phyloP scores from a whole-genome alignment of 53 echinoderm and acorn worm genomes.

The Hippasteria phrygiana region DNA sequence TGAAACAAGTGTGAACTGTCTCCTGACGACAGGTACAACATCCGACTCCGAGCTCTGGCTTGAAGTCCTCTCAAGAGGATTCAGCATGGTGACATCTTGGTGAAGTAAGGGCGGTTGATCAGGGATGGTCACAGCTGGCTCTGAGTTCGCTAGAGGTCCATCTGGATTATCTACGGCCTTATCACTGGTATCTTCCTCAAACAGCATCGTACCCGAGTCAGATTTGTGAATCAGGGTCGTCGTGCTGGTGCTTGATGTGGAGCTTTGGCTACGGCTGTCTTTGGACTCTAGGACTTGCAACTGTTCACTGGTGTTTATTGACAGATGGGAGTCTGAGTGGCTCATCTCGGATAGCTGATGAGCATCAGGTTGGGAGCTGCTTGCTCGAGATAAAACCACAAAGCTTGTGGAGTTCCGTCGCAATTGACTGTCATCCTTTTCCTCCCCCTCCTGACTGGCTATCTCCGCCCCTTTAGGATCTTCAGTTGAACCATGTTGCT shows the following conservation, averaged over 20 bases:
- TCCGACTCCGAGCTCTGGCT: conserved; percentile 52
- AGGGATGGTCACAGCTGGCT: background rate
- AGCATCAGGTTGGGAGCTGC: conserved; percentile 6
- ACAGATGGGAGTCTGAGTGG: background rate
- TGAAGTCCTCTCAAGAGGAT: conserved; percentile 24
- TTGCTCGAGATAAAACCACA: conserved; percentile 54
- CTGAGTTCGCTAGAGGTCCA: background rate
- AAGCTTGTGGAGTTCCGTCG: conserved; percentile 75
- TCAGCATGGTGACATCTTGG: background rate
- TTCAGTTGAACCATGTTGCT: background rate
- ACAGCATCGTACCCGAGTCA: conserved; percentile 18
- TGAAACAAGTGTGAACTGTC: conserved; percentile 5
- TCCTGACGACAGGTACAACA: background rate
- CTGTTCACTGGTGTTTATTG: background rate
- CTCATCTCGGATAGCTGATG: conserved; percentile 8
- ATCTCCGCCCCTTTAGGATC: background rate
- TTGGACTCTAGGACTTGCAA: background rate
- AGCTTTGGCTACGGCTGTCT: conserved; percentile 28
- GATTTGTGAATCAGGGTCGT: conserved; percentile 29
- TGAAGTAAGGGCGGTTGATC: background rate
- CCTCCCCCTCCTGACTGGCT: background rate
- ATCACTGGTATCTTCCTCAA: background rate
- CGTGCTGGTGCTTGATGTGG: conserved; percentile 36
- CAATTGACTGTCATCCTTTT: background rate
- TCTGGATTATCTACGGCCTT: background rate